phyloP scores from a whole-genome alignment of 2,113 vertebrate species.

The Erythrocebus patas region DNA sequence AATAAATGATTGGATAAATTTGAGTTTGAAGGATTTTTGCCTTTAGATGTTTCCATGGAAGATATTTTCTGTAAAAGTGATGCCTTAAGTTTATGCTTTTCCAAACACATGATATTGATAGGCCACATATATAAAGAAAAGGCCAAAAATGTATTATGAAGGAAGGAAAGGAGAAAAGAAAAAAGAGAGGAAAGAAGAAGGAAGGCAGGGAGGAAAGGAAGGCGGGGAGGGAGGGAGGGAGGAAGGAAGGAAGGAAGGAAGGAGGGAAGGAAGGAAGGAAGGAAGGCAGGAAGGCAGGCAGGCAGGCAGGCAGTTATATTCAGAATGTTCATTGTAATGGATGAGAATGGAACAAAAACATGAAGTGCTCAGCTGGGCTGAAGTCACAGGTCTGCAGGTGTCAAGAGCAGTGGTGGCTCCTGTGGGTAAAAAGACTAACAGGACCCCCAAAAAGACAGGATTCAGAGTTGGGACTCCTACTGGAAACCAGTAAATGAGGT shows the following conservation, averaged over 20 bases:
- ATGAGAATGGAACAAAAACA: not conserved
- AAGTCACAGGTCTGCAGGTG: not conserved
- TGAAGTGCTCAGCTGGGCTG: not conserved
- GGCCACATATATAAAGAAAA: not conserved
- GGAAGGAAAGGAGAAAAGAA: not conserved
- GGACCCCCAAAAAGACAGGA: not conserved
- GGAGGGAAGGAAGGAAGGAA: accelerated
- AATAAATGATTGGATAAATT: not conserved
- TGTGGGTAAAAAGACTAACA: not conserved
- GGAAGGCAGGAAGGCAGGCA: accelerated
- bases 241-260: accelerated
- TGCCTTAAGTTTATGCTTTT: constrained; percentile 7
- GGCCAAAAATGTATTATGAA: not conserved
- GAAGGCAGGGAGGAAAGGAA: not conserved
- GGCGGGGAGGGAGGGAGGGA: accelerated
- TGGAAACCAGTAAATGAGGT: not conserved
- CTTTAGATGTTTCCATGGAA: not conserved
- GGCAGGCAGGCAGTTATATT: not conserved
- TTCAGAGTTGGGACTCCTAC: not conserved
- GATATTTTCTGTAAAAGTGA: not conserved
- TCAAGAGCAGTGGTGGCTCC: not conserved
- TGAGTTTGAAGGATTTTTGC: constrained; percentile 18
- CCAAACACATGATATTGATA: not conserved
- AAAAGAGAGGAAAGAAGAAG: not conserved
- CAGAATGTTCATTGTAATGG: not conserved